Percentiles rank a stretch among this genome's conserved stretches.
These are phyloP conservation scores for Daubentonia madagascariensis DNA, from an alignment of 2,113 vertebrate species.

Conservation along the genomic window DNA sequence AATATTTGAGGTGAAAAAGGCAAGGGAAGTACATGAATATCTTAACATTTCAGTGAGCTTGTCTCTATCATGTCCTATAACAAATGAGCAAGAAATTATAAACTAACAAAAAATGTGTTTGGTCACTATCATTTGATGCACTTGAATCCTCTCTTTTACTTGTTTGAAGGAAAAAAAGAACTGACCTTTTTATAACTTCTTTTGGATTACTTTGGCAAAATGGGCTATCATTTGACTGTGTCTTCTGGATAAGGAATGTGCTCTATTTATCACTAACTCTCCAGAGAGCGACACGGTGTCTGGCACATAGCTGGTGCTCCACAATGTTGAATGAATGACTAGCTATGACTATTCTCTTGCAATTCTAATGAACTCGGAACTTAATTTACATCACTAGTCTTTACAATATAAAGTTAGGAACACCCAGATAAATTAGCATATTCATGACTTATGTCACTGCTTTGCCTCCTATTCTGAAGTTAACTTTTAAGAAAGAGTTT, in stretches of 20 bases:
- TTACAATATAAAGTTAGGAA: neutral
- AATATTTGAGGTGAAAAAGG: neutral
- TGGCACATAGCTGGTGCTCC: accelerated
- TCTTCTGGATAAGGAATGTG: neutral
- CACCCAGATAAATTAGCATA: neutral
- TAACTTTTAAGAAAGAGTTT: neutral
- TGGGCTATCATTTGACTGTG: neutral
- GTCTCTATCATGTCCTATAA: neutral
- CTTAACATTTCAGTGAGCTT: neutral
- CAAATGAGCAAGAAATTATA: neutral
- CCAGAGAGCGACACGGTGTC: neutral
- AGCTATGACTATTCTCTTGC: neutral
- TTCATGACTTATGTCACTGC: neutral
- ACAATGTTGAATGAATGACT: neutral
- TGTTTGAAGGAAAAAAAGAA: neutral
- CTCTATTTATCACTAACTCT: neutral
- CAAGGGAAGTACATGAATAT: neutral
- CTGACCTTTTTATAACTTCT: neutral
- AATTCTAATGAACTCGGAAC: neutral
- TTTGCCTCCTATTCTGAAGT: neutral
- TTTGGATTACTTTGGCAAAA: neutral
- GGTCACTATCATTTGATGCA: neutral
- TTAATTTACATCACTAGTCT: neutral
- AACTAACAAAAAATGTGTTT: neutral
- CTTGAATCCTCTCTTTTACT: neutral